Base-by-base conservation (phyloP, 2,797 vertebrate genomes). In the Aplochiton taeniatus region DNA sequence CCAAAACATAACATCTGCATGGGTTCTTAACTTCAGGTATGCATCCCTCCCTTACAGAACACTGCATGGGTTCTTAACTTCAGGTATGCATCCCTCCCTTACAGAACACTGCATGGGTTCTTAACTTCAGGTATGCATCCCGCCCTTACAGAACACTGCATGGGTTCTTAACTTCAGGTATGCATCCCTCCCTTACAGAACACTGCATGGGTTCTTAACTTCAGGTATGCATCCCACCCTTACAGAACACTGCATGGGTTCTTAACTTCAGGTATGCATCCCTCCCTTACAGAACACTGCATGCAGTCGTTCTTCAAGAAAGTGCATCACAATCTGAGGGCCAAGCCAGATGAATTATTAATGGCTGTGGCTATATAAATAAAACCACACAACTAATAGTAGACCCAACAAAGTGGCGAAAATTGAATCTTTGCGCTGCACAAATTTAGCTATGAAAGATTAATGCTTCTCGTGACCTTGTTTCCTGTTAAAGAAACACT, bases 381-480 rank as follows among this genome's bases (percentile, higher is more conserved):
- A 90, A 87, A 88, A 73, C 65, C 75, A 76, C 73, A 82, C 76
- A 79, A 80, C 85, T 69, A 86, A 82, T 68, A 77, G 68, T 64
- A 67, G 70, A 75, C 70, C 75, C 58, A 74, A 74, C 68, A 85
- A 84, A 89, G 88, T 86, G 79, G 85, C 83, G 76, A 87, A 87
- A 86, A 86, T 85, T 84, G 82, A 84, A 87, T 88, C 78, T 81
- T 85, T 87, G 83, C 74, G 0, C 70, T 70, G 77, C 76, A 79
- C 81, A 86, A 89, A 89, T 87, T 78, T 81, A 77, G 75, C 79
- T 75, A 87, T 88, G 63, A 90, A 90, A 82, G 71, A 90, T 90
- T 87, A 59, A 90, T 90, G 83, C 45, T 16, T 7, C 8, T 50
- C 41, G 11, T 80, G 79, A 77, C 81, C 83, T 83, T 77, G 65